A percentile compares a stretch with the other conserved stretches of the same genome.
phyloP scores from a whole-genome alignment of 2,888 invertebrate genomes.

The Omphaloscelis lunosa region DNA sequence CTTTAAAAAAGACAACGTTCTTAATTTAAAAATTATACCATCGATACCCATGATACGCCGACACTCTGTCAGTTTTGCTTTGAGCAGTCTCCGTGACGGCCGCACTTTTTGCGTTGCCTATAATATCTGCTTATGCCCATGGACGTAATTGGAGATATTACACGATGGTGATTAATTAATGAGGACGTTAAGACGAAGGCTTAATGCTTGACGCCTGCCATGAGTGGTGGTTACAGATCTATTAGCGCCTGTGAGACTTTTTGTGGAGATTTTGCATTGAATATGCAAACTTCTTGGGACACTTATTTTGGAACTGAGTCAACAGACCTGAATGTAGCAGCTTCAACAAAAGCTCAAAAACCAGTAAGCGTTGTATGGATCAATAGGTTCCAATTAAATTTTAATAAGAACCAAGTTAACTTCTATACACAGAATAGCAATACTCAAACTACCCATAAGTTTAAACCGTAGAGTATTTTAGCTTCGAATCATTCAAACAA shows the following conservation, averaged over 20 bases:
- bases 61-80: conserved; percentile 44
- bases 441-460: too few relatives aligned
- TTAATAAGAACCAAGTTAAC: background rate
- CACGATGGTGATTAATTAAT: conserved; percentile 60
- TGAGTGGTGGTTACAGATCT: conserved; percentile 38
- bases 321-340: background rate
- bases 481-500: background rate
- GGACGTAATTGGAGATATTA: conserved; percentile 62
- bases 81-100: conserved; percentile 52
- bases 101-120: conserved; percentile 54
- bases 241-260: conserved; percentile 35
- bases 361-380: too few relatives aligned
- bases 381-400: background rate
- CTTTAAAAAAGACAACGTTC: conserved; percentile 1
- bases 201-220: conserved; percentile 56
- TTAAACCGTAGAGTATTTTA: background rate
- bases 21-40: conserved; percentile 53
- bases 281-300: background rate
- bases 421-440: background rate
- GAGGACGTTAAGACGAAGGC: conserved; percentile 37
- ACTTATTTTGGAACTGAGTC: background rate
- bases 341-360: background rate
- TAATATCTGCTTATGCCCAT: conserved; percentile 61
- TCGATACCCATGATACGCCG: conserved; percentile 25
- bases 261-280: background rate